Evolutionary conservation across 2,797 vertebrate genomes (phyloP), one percentile per base, ranked within the genome.

Genomic region (Acanthurus leucopareius): DNA sequence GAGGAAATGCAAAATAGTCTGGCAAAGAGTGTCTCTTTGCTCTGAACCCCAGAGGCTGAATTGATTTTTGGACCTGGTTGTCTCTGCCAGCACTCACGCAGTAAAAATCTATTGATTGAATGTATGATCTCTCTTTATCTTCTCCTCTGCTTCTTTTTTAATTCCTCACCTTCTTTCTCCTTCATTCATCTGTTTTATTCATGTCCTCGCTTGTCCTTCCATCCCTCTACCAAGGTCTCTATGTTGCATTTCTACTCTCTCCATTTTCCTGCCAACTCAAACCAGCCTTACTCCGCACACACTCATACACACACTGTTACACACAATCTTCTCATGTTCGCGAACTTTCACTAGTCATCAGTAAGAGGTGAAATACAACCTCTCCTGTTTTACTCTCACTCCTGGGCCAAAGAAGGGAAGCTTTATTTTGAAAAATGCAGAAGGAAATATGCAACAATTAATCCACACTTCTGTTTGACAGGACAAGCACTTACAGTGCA

Each of bases 21-120:
- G 20, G 22, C 28, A 38, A 20, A 62, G 17, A 19, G 19, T 11
- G 5, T 16, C 5, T 52, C 51, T 65, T 62, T 57, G 40, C 75
- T 84, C 20, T 48, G 47, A 75, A 45, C 44, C 32, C 20, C 38
- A 57, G 48, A 69, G 53, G 53, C 15, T 53, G 45, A 76, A 87
- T 80, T 83, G 83, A 88, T 88, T 86, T 87, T 78, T 76, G 77
- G 73, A 83, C 28, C 47, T 68, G 49, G 69, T 74, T 82, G 65
- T 73, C 84, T 80, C 74, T 75, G 76, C 86, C 72, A 78, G 54
- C 77, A 38, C 48, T 60, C 68, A 79, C 77, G 70, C 68, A 61
- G 69, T 83, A 65, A 73, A 52, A 86, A 69, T 67, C 54, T 77
- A 82, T 81, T 62, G 82, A 90, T 76, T 79, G 72, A 73, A 80